Base-by-base conservation (phyloP, 2,797 vertebrate species). In the Avahi laniger region DNA sequence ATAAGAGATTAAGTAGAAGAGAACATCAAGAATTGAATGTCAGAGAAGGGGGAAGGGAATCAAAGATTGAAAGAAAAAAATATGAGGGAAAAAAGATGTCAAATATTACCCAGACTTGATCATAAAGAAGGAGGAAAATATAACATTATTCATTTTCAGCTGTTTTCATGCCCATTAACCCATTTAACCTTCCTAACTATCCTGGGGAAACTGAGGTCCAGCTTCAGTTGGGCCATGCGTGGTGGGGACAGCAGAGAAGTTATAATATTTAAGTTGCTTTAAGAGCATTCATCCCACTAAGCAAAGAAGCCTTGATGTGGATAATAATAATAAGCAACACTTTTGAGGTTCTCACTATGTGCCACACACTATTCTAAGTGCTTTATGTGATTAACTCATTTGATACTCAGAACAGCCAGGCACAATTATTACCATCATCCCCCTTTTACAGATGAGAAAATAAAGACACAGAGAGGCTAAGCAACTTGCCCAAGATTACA, bases 381-480 rank as follows among this genome's bases (percentile, higher is more conserved):
- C n/a, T 93, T 92, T 35, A 65, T 18, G 50, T 22, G 72, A 57
- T 70, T 93, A 52, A 52, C 48, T 38, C 15, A 17, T 82, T 89
- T 59, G 54, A 59, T 54, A 83, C 33, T 94, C n/a, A 26, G 65
- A 91, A 82, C 26, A 76, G 41, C 13, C 76, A 93, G 76, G 48
- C 18, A 57, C 22, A n/a, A 78, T 38, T 17, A 59, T 92, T 67
- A 72, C 80, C 94, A 70, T 57, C 65, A 89, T 35, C 24, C 30
- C 59, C 33, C 86, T 65, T 79, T 93, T 94, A 93, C 59, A 80
- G 57, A 72, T 41, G 18, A 91, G 69, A 30, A 95, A 95, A 80
- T 24, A 89, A 70, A 97, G 48, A 82, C 12, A 88, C 28, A 86
- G 52, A 93, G 48, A 89, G 46, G 28, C 52, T 79, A 93, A 80